Base-by-base conservation (phyloP, 2,797 vertebrate genomes). In the Thaleichthys pacificus region DNA sequence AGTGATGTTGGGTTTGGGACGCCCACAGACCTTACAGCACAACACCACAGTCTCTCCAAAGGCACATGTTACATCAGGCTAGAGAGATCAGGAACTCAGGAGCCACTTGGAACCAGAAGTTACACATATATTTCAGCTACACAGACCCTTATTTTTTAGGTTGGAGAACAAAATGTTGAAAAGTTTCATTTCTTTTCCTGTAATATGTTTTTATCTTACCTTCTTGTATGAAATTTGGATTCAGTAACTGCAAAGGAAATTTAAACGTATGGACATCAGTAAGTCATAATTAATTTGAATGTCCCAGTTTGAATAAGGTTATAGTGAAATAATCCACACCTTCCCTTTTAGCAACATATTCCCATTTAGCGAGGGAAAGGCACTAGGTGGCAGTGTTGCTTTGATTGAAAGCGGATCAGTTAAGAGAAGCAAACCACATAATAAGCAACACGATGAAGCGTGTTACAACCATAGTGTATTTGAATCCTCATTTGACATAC, bases 141-240 rank as follows among this genome's bases (percentile, higher is more conserved):
- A 56, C 15, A 56, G 51, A 56, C 15, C 19, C 17, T 56, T n/a
- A n/a, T 5, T 5, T 56, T 6, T 56, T n/a, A 17, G 4, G 19
- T 8, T 56, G 19, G 15, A 19, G 19, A 56, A 17, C 51, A 5
- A 5, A 56, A 47, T 47, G 42, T 56, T 7, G 15, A 56, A 56
- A n/a, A 5, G 51, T 15, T 49, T 14, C 7, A 19, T 24, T 57
- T 58, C 15, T 56, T 65, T 21, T 7, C 21, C 9, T 38, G 14
- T 1, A 26, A 32, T 66, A 26, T 51, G 60, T 4, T 26, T 32
- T 57, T 7, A 78, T 91, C 96, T 96, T 90, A 99, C 97, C 98
- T 96, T 99, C 95, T 85, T 99, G 96, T 88, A 99, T 99, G 92
- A 99, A 99, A 94, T 99, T 99, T 72, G 98, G 98, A 90, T 99